phyloP scores from a whole-genome alignment of 2,888 invertebrate species.

The Agrochola circellaris region DNA sequence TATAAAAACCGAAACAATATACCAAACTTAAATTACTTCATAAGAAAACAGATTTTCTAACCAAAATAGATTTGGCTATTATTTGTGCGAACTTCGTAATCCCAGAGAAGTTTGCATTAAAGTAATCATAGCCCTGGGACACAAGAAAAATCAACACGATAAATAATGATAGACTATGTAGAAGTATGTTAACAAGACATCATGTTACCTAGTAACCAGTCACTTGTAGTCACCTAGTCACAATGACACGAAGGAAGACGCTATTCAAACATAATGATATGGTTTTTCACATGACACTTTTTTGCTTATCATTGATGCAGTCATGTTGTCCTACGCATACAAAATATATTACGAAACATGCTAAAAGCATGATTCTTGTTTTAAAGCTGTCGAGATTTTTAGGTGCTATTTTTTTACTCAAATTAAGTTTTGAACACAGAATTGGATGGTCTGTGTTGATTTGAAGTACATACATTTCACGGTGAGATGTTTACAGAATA shows the following conservation, averaged over 20 bases:
- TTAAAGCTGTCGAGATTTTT: not conserved
- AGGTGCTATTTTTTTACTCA: not conserved
- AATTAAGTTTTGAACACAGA: not conserved
- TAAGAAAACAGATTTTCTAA: not conserved
- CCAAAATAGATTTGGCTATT: not conserved
- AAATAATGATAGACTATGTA: slow-evolving; percentile 9
- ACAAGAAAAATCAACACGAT: not conserved
- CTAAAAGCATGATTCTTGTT: slow-evolving; percentile 5
- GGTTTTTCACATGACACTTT: slow-evolving; percentile 1
- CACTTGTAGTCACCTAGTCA: slow-evolving; percentile 12
- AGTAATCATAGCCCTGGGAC: slow-evolving; percentile 3
- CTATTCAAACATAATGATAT: slow-evolving; percentile 32
- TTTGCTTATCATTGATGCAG: slow-evolving; percentile 28
- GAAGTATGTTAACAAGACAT: not conserved
- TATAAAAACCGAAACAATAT: not conserved
- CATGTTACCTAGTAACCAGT: not conserved
- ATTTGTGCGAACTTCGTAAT: not conserved
- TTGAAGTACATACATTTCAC: too few relatives aligned
- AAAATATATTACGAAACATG: not conserved
- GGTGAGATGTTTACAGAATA: too few relatives aligned
- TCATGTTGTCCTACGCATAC: not conserved
- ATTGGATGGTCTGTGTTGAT: not conserved
- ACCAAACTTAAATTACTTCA: not conserved
- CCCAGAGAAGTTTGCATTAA: not conserved
- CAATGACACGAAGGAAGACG: slow-evolving; percentile 8